These are phyloP conservation scores for Pogoniulus pusillus DNA, from an alignment of 2,797 vertebrate species.

Conservation along the genomic window DNA sequence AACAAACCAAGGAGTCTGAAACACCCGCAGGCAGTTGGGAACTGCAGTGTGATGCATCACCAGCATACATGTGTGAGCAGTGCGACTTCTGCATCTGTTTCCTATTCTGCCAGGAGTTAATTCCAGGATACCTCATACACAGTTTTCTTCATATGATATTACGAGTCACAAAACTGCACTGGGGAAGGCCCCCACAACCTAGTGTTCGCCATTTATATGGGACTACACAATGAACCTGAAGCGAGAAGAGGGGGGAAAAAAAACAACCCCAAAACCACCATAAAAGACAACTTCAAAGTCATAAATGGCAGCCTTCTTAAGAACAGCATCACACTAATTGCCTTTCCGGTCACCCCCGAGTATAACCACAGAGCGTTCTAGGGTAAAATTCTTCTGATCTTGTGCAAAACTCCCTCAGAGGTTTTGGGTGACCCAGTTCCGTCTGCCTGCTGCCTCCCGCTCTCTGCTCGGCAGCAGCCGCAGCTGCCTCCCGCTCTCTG, in stretches of 20 bases:
- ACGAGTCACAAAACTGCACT: not conserved
- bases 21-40: not conserved
- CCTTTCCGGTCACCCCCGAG: not conserved
- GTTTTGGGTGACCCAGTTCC: rapidly evolving
- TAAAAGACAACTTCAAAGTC: not conserved
- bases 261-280: not conserved
- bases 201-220: not conserved
- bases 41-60: not conserved
- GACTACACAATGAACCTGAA: not conserved
- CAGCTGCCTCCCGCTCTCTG: rapidly evolving
- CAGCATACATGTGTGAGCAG: not conserved
- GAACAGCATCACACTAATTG: not conserved
- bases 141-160: not conserved
- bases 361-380: rapidly evolving
- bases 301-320: not conserved
- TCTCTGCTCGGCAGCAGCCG: rapidly evolving
- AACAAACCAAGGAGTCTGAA: not conserved
- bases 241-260: not conserved
- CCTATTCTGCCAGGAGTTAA: not conserved
- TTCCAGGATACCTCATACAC: not conserved
- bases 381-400: not conserved
- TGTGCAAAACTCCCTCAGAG: no score
- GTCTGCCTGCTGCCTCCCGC: rapidly evolving
- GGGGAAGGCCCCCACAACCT: not conserved
- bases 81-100: not conserved